Evolutionary conservation across 2,888 invertebrate species (phyloP), one percentile per base, ranked within the genome.

Genomic region (Antitype chi): DNA sequence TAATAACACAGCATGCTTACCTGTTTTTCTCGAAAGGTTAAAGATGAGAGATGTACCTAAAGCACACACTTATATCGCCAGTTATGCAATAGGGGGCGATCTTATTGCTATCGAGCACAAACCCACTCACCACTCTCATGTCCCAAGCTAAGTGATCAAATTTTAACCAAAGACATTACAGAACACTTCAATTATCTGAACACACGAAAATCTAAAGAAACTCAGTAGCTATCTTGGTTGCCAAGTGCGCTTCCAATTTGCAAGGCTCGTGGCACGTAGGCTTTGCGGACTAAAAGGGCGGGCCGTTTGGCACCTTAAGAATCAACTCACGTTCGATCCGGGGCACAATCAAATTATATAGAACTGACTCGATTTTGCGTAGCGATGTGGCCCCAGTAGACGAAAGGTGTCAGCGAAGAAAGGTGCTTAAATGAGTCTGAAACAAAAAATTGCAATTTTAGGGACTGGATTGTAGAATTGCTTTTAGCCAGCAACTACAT

Each of bases 291-390:
- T 81, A 77, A 81, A 86, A 85, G 77, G 85, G 68, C 77, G 78
- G 59, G 55, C 62, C 74, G 77, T 80, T 84, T 76, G 72, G 60
- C 63, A 88, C 80, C 88, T 87, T 88, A 77, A 64, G 63, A 87
- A 82, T 82, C 87, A 82, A 63, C 85, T 88, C 87, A 87, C 87
- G 87, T 87, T 55, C 87, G 67, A 76, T 73, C 73, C 52, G 75
- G 73, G 87, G 83, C 87, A 86, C 87, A 87, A 87, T 87, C 87
- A 87, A 87, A 87, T 87, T 87, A 87, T 87, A 87, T 87, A 82
- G 88, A 85, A 88, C 81, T 79, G 87, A 85, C 88, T 85, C 85
- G 87, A 85, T 88, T 87, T 88, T 80, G 85, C 77, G 64, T 84
- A 76, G 78, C 49, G 13, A 74, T 78, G 72, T 78, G 79, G 72